Base-by-base conservation (phyloP, 2,113 vertebrate genomes). In the Empidonax alnorum region DNA sequence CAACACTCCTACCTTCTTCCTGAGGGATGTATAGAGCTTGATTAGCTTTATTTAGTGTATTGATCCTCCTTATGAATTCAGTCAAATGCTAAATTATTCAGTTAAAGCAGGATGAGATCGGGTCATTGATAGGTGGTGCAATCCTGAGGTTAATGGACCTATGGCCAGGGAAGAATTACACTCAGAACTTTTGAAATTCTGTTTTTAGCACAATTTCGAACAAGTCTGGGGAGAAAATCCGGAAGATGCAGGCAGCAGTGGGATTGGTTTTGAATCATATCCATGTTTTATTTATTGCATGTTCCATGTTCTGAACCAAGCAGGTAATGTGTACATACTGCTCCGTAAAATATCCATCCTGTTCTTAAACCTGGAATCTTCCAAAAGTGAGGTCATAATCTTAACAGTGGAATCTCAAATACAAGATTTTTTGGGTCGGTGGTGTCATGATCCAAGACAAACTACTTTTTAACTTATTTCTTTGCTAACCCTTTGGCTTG, bases 1-100 rank as follows among this genome's bases (percentile, higher is more conserved):
- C 95, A 96, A 94, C 91, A 77, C 92, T 96, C 91, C 87, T 96
- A 96, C 94, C 50, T 83, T 71, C 67, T 77, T 93, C 50, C 13
- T 79, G 66, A 59, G 47, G 39, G 31, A 13, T 82, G 53, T 62
- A 46, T 28, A 62, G 49, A 68, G 83, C 47, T 94, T 87, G 52
- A 91, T 93, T 74, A 82, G 58, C 63, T 89, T 39, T 68, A 22
- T 83, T 90, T 87, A 81, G 28, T 44, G 10, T 75, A 84, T 93
- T 68, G 59, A 56, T 92, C 35, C 61, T 83, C 33, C 47, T 88
- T 90, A 93, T 0, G 37, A 86, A 61, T 84, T 80, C 63, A 59
- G 0, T 84, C 7, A 72, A 85, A 73, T 72, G 52, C 28, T 72
- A 27, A 53, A 58, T 90, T 85, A 33, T 39, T 82, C 55, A 41